These are phyloP conservation scores for Biston betularia DNA, from an alignment of 2,888 invertebrate species.

Conservation along the genomic window DNA sequence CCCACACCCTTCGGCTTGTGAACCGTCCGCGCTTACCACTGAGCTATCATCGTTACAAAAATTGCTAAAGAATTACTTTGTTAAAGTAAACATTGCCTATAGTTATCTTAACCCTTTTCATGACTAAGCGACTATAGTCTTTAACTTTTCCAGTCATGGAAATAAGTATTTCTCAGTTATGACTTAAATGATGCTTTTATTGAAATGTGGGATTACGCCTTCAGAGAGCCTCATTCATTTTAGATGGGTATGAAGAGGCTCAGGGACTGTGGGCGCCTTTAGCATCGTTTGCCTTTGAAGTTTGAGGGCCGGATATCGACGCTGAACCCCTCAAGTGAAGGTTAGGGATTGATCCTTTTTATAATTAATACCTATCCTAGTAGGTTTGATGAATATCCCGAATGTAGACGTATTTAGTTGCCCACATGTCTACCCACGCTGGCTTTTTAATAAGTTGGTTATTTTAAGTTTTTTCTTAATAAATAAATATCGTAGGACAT, in stretches of 20 bases:
- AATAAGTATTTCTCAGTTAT: background rate
- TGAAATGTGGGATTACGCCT: background rate
- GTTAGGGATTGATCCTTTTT: background rate
- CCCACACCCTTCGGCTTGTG: too few species aligned
- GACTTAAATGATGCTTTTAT: background rate
- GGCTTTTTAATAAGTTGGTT: background rate
- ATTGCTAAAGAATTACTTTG: too few species aligned
- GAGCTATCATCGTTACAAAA: too few species aligned
- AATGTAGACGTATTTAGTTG: background rate
- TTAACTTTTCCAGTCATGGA: too few species aligned
- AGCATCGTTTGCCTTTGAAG: conserved; percentile 12
- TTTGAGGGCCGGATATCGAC: conserved; percentile 1
- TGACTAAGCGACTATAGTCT: too few species aligned
- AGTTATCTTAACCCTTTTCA: too few species aligned
- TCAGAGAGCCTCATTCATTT: background rate
- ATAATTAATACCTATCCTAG: background rate
- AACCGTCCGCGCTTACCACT: too few species aligned
- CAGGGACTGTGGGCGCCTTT: background rate
- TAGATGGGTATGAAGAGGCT: background rate
- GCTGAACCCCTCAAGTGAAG: background rate
- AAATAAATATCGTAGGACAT: too few species aligned
- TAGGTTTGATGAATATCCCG: background rate
- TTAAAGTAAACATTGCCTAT: too few species aligned
- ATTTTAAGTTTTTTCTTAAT: background rate
- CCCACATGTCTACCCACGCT: background rate